Percentiles rank a stretch among this genome's conserved stretches.
Evolutionary conservation across 2,797 vertebrate genomes (phyloP).

Genomic region (Centroberyx gerrardi): DNA sequence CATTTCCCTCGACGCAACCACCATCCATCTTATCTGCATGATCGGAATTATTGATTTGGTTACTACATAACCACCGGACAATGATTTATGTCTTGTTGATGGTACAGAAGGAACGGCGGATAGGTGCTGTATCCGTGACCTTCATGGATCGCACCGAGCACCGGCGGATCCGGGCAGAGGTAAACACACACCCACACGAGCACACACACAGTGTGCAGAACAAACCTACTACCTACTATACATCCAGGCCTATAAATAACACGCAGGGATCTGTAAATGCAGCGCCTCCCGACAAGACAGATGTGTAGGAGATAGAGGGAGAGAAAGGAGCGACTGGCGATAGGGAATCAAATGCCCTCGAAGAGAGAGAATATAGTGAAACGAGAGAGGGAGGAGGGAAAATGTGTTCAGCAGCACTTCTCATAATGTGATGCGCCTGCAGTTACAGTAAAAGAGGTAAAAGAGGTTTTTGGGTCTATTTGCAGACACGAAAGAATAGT

Average conservation of each 20-base stretch:
- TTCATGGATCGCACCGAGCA: constrained; percentile 63
- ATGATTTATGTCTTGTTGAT: constrained; percentile 70
- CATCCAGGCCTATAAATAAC: constrained; percentile 74
- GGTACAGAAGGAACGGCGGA: constrained; percentile 43
- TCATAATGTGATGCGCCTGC: constrained; percentile 4
- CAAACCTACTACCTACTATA: constrained; percentile 68
- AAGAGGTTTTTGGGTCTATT: constrained; percentile 42
- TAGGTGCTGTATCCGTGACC: constrained; percentile 62
- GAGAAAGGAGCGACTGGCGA: constrained; percentile 46
- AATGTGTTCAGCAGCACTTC: constrained; percentile 38
- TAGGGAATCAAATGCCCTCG: constrained; percentile 45
- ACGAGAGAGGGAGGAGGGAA: constrained; percentile 33
- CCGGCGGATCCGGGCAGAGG: constrained; percentile 61
- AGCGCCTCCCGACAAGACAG: constrained; percentile 37
- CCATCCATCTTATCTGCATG: constrained; percentile 71
- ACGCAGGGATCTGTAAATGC: constrained; percentile 55
- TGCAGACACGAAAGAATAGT: constrained; percentile 36
- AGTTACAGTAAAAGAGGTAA: constrained; percentile 51
- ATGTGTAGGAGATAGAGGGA: constrained; percentile 66
- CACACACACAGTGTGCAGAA: constrained; percentile 52
- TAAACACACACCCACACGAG: constrained; percentile 70
- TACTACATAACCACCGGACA: constrained; percentile 56
- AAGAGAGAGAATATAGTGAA: constrained; percentile 16
- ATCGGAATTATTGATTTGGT: constrained; percentile 71
- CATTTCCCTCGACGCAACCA: constrained; percentile 41